Evolutionary conservation across 2,113 vertebrate species (phyloP).

Genomic region (Hyaena hyaena): DNA sequence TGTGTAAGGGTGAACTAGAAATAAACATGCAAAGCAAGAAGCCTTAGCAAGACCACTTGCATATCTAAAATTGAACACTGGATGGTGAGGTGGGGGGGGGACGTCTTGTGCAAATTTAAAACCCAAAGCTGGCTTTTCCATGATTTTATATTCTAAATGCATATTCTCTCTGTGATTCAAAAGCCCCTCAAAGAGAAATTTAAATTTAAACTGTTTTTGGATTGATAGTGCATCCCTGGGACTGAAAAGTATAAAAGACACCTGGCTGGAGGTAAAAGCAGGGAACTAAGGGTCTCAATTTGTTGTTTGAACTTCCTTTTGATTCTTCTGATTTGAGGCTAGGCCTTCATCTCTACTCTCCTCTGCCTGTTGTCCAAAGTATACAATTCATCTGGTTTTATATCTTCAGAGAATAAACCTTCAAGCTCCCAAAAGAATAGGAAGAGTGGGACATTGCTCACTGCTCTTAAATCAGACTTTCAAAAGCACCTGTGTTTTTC

Average conservation of each 20-base stretch:
- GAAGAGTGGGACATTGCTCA: background rate
- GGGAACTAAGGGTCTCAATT: background rate
- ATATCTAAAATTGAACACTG: background rate
- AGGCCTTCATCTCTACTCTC: background rate
- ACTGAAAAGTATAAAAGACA: background rate
- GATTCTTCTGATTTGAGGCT: background rate
- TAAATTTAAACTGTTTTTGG: background rate
- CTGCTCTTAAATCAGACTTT: background rate
- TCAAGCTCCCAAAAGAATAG: background rate
- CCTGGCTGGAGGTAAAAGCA: background rate
- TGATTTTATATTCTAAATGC: background rate
- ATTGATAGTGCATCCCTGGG: background rate
- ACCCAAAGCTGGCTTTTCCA: background rate
- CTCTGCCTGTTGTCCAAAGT: background rate
- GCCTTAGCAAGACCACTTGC: background rate
- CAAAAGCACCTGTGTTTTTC: background rate
- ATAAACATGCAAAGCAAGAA: background rate
- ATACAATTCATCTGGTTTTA: background rate
- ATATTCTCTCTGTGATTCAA: background rate
- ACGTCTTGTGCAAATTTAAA: background rate
- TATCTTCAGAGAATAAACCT: background rate
- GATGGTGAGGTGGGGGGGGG: background rate
- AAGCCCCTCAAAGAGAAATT: background rate
- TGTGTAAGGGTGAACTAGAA: background rate
- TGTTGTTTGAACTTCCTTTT: background rate